A percentile compares a stretch with the other conserved stretches of the same genome.
These are phyloP conservation scores for Neogale vison DNA, from an alignment of 2,113 vertebrate genomes.

Conservation along the genomic window DNA sequence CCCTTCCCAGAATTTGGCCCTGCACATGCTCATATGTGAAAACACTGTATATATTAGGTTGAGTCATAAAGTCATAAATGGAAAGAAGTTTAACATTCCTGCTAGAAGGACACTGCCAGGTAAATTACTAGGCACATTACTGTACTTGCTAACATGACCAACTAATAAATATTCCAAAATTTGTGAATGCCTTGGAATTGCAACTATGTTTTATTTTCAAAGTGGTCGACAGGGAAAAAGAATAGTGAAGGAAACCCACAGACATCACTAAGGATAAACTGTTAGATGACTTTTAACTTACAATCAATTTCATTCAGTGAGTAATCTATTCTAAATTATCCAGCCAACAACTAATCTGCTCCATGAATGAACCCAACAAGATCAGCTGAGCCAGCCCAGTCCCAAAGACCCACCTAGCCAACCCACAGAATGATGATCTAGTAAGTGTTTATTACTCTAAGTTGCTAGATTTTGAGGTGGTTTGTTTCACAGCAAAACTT, in stretches of 20 bases:
- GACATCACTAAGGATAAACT: not conserved
- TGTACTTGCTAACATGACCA: not conserved
- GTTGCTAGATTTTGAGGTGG: not conserved
- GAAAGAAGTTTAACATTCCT: not conserved
- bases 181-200: not conserved
- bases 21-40: not conserved
- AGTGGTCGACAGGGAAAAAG: not conserved
- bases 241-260: not conserved
- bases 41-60: not conserved
- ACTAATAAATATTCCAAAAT: not conserved
- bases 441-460: not conserved
- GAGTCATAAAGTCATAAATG: not conserved
- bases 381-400: not conserved
- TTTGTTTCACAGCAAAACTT: not conserved
- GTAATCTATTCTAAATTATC: not conserved
- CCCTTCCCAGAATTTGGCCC: not conserved
- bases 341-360: not conserved
- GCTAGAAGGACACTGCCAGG: not conserved
- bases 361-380: not conserved
- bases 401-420: not conserved
- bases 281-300: not conserved
- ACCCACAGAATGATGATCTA: not conserved
- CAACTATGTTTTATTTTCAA: not conserved
- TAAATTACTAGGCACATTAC: not conserved
- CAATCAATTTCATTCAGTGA: not conserved